Conservation (phyloP, 2,113 vertebrate species). For the Odocoileus hemionus region DNA sequence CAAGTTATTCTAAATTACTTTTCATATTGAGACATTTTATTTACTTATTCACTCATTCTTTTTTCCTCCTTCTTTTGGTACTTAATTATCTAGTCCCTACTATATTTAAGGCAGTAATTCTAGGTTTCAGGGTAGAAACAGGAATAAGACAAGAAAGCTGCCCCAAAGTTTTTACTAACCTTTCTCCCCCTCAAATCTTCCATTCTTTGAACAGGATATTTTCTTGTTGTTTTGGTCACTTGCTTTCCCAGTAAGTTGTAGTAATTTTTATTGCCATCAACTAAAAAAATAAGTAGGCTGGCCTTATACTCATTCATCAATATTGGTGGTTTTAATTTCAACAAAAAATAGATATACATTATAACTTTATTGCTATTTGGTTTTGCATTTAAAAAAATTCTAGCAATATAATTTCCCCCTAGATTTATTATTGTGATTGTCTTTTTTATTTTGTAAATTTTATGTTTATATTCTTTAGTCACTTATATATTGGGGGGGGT, state of each 20-base stretch:
- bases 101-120: background rate
- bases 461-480: background rate
- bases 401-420: background rate
- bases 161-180: background rate
- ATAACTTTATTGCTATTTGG: background rate
- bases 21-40: background rate
- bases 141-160: background rate
- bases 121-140: background rate
- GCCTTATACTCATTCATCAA: background rate
- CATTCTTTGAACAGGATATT: background rate
- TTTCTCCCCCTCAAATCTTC: background rate
- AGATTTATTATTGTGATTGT: background rate
- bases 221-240: background rate
- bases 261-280: background rate
- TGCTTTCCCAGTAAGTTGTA: background rate
- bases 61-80: background rate
- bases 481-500: background rate
- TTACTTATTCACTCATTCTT: background rate
- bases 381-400: background rate
- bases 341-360: background rate
- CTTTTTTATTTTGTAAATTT: background rate
- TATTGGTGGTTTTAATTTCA: background rate
- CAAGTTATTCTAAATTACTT: constrained; percentile 8
- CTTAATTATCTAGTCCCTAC: background rate
- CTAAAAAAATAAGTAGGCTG: background rate